Evolutionary conservation across 2,888 invertebrate species (phyloP).

Genomic region (Sphinx pinastri): DNA sequence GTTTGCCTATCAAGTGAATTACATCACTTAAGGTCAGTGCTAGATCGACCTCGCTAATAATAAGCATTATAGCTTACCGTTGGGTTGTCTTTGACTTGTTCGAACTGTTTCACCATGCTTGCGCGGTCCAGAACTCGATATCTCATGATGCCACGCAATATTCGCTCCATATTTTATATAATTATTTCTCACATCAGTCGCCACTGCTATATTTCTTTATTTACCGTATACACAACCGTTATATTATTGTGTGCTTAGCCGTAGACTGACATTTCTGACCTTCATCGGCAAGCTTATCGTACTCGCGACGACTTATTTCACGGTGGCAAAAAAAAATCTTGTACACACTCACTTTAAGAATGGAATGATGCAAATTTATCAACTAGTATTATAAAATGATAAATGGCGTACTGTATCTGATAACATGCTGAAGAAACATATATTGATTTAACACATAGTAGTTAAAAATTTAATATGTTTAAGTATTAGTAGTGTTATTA

Average conservation of each 20-base stretch:
- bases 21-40: slow-evolving; percentile 45
- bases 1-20: neutral
- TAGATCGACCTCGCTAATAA: slow-evolving; percentile 22
- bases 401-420: slow-evolving; percentile 3
- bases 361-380: neutral
- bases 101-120: slow-evolving; percentile 96
- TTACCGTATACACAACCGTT: slow-evolving; percentile 31
- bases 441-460: neutral
- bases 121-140: slow-evolving; percentile 92
- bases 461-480: too few relatives aligned
- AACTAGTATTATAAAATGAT: neutral
- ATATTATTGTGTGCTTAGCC: slow-evolving; percentile 35
- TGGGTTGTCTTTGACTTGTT: slow-evolving; percentile 94
- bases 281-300: slow-evolving; percentile 74
- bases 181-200: slow-evolving; percentile 36
- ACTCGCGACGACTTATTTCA: slow-evolving; percentile 42
- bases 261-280: slow-evolving; percentile 74
- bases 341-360: slow-evolving; percentile 33
- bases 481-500: neutral
- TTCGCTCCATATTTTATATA: slow-evolving; percentile 88
- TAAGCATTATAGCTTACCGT: slow-evolving; percentile 83
- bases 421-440: neutral
- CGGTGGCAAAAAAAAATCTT: slow-evolving; percentile 39
- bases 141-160: slow-evolving; percentile 94
- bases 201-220: slow-evolving; percentile 21